These are phyloP conservation scores for Norana najaformis DNA, from an alignment of 2,888 invertebrate genomes.

Conservation along the genomic window DNA sequence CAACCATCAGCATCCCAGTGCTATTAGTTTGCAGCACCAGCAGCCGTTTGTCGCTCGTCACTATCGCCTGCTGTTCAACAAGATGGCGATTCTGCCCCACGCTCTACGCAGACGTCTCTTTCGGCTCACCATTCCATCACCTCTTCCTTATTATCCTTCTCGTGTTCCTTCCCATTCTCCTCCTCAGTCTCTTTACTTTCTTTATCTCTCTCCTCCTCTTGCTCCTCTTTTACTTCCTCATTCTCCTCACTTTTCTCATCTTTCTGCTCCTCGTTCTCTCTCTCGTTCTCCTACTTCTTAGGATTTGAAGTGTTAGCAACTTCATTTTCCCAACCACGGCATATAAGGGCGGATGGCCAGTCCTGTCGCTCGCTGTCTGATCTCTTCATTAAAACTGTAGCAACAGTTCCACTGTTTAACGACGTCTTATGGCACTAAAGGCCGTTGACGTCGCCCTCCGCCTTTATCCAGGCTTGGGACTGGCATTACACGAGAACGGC, in stretches of 20 bases:
- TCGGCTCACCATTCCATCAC: background rate
- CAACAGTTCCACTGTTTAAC: too few species aligned
- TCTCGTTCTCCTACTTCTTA: background rate
- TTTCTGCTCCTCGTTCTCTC: background rate
- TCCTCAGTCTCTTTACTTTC: background rate
- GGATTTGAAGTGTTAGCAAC: too few species aligned
- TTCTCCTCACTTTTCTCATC: constrained; percentile 15
- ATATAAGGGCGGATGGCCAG: too few species aligned
- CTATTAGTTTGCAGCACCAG: background rate
- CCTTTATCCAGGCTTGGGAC: too few species aligned
- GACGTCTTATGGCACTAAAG: too few species aligned
- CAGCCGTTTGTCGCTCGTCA: background rate
- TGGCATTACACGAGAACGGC: too few species aligned
- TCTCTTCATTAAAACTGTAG: too few species aligned
- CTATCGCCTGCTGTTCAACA: background rate
- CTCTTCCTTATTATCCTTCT: background rate
- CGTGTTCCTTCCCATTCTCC: background rate
- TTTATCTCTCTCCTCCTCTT: constrained; percentile 26
- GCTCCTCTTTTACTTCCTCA: background rate
- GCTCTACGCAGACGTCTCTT: background rate
- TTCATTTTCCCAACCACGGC: too few species aligned
- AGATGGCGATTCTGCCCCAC: background rate
- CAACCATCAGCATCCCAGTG: too few species aligned
- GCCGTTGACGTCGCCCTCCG: too few species aligned
- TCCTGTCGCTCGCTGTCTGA: too few species aligned